Conservation (phyloP, 2,113 vertebrate genomes). For the Tricholaema leucomelas region DNA sequence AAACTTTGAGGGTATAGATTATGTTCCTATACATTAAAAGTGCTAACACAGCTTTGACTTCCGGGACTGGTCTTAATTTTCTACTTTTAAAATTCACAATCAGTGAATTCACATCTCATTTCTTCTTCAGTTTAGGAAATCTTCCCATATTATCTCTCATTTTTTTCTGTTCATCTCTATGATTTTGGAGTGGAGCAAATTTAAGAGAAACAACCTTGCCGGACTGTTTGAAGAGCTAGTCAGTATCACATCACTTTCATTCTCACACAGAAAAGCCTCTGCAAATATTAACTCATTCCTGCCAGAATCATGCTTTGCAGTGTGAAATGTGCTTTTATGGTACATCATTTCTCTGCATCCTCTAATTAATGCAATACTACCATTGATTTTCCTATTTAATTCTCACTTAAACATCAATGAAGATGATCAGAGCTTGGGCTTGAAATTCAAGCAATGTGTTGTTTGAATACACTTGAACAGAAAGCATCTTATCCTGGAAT, state of each 20-base stretch:
- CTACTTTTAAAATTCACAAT: neutral
- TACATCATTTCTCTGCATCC: neutral
- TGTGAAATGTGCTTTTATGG: neutral
- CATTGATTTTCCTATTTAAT: neutral
- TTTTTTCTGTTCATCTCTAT: neutral
- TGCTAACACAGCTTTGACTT: neutral
- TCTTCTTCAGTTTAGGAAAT: neutral
- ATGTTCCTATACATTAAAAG: accelerated
- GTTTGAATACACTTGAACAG: neutral
- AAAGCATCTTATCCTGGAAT: neutral
- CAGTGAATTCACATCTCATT: neutral
- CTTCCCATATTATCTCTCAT: neutral
- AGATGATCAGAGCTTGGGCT: neutral
- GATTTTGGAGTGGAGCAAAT: neutral
- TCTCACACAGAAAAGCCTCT: neutral
- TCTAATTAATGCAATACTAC: neutral
- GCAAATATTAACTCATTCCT: neutral
- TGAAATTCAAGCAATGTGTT: neutral
- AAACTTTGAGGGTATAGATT: neutral
- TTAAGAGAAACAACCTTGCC: neutral
- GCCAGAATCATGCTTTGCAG: neutral
- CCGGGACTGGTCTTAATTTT: neutral
- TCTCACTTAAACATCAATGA: neutral
- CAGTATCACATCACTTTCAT: neutral
- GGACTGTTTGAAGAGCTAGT: neutral